These are phyloP conservation scores for Arion vulgaris DNA, from an alignment of 1,140 invertebrate genomes.

Conservation along the genomic window DNA sequence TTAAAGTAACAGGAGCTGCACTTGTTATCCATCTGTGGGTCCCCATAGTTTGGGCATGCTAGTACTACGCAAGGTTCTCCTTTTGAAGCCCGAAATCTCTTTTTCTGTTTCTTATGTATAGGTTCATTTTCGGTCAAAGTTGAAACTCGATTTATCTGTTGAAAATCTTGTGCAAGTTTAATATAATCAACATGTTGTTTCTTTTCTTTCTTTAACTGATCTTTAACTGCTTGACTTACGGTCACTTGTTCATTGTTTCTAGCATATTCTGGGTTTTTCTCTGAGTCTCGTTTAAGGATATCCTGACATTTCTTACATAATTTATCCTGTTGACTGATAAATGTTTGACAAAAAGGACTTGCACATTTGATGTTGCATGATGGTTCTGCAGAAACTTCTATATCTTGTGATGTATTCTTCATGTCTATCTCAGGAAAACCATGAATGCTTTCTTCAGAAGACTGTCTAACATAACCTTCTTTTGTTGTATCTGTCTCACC, in stretches of 20 bases:
- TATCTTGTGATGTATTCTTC: neutral
- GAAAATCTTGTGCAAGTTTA: neutral
- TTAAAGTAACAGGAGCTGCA: constrained; percentile 12
- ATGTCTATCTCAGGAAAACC: neutral
- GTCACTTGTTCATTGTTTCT: neutral
- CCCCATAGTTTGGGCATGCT: constrained; percentile 9
- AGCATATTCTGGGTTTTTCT: neutral
- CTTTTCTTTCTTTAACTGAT: neutral
- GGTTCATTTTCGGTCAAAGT: neutral
- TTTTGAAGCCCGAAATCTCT: neutral
- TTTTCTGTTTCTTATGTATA: neutral
- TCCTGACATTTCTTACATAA: neutral
- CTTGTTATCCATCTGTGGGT: constrained; percentile 9
- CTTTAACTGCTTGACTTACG: neutral
- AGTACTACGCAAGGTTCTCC: neutral
- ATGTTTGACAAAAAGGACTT: neutral
- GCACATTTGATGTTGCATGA: neutral
- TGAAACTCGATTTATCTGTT: neutral
- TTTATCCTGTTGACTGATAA: neutral
- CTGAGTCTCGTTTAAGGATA: neutral
- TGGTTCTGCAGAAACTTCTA: neutral
- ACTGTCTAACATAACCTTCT: neutral
- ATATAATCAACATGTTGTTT: neutral
- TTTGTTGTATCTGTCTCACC: neutral
- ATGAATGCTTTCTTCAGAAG: neutral